These are phyloP conservation scores for Perca schrenkii DNA, from an alignment of 2,113 vertebrate genomes.

Conservation along the genomic window DNA sequence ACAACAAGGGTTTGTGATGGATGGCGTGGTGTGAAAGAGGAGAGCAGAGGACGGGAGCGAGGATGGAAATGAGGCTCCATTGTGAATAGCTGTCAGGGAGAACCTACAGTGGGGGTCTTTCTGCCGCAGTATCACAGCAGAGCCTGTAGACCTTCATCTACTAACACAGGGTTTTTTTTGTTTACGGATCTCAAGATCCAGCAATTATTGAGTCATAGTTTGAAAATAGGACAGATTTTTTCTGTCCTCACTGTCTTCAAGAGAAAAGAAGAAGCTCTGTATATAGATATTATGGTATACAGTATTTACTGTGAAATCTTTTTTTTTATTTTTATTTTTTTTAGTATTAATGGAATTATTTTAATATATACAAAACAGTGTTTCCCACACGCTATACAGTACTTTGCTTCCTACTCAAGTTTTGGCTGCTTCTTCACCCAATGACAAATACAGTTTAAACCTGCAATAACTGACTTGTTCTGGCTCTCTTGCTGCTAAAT, in stretches of 20 bases:
- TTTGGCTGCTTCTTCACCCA: constrained; percentile 1
- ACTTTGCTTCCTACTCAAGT: neutral
- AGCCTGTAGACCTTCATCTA: constrained; percentile 10
- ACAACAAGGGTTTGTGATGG: constrained; percentile 96
- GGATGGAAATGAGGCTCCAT: constrained; percentile 22
- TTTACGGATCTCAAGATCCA: constrained; percentile 20
- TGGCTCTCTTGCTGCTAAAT: neutral
- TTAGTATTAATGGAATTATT: constrained; percentile 20
- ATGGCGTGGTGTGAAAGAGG: constrained; percentile 38
- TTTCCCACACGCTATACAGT: neutral
- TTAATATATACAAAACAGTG: constrained; percentile 34
- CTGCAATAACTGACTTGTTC: constrained; percentile 12
- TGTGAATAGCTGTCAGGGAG: constrained; percentile 25
- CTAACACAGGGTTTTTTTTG: constrained; percentile 29
- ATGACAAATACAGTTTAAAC: constrained; percentile 1
- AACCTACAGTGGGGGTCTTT: constrained; percentile 1
- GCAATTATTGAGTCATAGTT: constrained; percentile 1
- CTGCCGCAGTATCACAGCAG: constrained; percentile 1
- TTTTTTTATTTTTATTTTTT: constrained; percentile 54
- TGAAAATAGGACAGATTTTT: neutral
- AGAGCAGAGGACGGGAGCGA: constrained; percentile 9
- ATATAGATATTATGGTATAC: constrained; percentile 15
- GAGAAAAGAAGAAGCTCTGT: constrained; percentile 16
- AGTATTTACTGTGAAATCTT: constrained; percentile 31
- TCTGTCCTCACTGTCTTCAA: constrained; percentile 10